Base-by-base conservation (phyloP, 64 coral and sea anemone species). In the Porites lutea region DNA sequence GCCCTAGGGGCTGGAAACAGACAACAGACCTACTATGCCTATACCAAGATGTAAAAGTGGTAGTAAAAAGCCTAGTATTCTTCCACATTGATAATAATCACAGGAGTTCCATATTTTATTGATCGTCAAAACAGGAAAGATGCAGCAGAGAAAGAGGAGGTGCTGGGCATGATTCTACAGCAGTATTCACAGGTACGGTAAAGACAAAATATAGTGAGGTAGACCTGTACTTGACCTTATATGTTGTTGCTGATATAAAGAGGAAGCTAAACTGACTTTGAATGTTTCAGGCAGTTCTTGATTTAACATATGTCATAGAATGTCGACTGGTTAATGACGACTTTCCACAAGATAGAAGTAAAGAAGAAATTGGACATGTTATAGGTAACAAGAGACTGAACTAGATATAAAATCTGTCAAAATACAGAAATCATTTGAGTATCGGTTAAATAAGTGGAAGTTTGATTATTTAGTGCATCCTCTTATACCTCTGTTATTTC, bases 301-400 rank as follows among this genome's bases (percentile, higher is more conserved):
- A 93, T 57, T 51, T 47, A 71, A 93, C 91, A n/a, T 93, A 70
- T 79, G 74, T 93, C 16, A 16, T 73, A 65, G 91, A 93, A 61
- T 87, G 82, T 13, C 74, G 72, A 67, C 48, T 93, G 52, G 91
- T 93, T 16, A 87, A 93, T 69, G 62, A 87, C 16, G 91, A 93
- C 4, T 93, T 93, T 54, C 71, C 72, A 79, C 58, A 87, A 19
- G 85, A 87, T 37, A 81, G 71, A 5, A 78, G 83, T 59, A 72
- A 77, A 54, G 10, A 78, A 19, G 73, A 87, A 67, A 77, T 87
- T 62, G 64, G 49, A 9, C 59, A 78, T 78, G 77, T 93, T 68
- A 69, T 93, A 7, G 63, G 91, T 93, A 87, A 79, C 13, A 4
- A 10, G 69, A 72, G 3, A 37, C 27, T 37, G 27, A 37, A 37